Evolutionary conservation across 2,888 invertebrate species (phyloP), one percentile per base, ranked within the genome.

Genomic region (Drosophila parthenogenetica): DNA sequence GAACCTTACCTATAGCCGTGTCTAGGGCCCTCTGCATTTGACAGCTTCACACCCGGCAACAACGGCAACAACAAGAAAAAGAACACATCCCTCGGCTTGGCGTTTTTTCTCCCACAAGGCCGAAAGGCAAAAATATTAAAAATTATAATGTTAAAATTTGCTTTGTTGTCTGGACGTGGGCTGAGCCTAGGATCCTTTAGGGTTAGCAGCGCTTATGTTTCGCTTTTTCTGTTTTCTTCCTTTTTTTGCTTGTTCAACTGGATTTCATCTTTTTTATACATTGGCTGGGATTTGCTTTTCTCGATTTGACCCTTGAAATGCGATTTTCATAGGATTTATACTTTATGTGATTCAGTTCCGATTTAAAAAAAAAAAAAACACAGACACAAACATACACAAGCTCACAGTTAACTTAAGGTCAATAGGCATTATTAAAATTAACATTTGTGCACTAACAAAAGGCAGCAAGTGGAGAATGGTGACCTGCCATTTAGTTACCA

Each of bases 91-190:
- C 22, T 48, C 45, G 40, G 40, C 64, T 19, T 17, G 4, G 4
- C 48, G 58, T 35, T 35, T 35, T 35, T 22, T n/a, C 1, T 5
- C 57, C 69, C 73, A 60, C 68, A 60, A 68, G 63, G 73, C 82
- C 81, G 54, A 63, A 67, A 77, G 80, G 80, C 80, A 83, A 83
- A 84, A 84, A 84, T 84, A 85, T 84, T 85, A 84, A 84, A 84
- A 84, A 85, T 84, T 84, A 84, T 84, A 85, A 84, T 84, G 83
- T 85, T 84, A 85, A 81, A 85, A 83, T 79, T 81, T 82, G 80
- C 80, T 83, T 76, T 81, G 77, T 81, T 78, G 78, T 76, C 51
- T 62, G 63, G 58, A 62, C 51, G 35, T 64, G 67, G 67, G 61
- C 70, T 77, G 73, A 73, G 73, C 73, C 64, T 22, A 60, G 73